These are phyloP conservation scores for Gadopsis bispinosus DNA, from an alignment of 2,797 vertebrate genomes.

Conservation along the genomic window DNA sequence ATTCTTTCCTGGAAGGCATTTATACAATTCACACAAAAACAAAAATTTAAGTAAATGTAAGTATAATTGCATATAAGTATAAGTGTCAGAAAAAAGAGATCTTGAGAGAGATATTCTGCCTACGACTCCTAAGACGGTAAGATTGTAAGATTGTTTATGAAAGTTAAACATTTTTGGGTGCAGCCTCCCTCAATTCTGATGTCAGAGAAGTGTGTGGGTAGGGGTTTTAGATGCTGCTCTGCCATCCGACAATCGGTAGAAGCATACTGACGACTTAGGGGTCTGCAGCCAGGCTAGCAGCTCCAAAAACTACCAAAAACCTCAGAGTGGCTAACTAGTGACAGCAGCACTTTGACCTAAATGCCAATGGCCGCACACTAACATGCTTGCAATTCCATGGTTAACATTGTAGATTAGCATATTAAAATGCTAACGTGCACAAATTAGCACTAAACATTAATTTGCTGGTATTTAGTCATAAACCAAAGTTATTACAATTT, in stretches of 20 bases:
- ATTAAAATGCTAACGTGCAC: neutral
- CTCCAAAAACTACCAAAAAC: neutral
- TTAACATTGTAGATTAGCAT: neutral
- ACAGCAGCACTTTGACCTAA: neutral
- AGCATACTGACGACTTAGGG: neutral
- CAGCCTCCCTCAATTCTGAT: neutral
- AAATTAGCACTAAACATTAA: neutral
- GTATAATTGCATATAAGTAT: no score
- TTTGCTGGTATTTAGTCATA: neutral
- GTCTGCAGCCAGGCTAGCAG: neutral
- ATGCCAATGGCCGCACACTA: neutral
- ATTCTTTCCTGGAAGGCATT: neutral
- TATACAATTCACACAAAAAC: no score
- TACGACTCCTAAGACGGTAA: no score
- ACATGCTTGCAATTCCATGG: neutral
- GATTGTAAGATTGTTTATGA: neutral
- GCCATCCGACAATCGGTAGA: neutral
- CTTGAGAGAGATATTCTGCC: no score
- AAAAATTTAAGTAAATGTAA: no score
- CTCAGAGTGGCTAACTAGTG: no score
- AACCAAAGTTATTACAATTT: neutral
- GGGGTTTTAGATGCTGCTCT: neutral
- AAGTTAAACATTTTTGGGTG: no score
- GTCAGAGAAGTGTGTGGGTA: neutral
- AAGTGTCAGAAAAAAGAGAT: no score